phyloP scores from a whole-genome alignment of 2,888 invertebrate species.

The Volucella inflata region DNA sequence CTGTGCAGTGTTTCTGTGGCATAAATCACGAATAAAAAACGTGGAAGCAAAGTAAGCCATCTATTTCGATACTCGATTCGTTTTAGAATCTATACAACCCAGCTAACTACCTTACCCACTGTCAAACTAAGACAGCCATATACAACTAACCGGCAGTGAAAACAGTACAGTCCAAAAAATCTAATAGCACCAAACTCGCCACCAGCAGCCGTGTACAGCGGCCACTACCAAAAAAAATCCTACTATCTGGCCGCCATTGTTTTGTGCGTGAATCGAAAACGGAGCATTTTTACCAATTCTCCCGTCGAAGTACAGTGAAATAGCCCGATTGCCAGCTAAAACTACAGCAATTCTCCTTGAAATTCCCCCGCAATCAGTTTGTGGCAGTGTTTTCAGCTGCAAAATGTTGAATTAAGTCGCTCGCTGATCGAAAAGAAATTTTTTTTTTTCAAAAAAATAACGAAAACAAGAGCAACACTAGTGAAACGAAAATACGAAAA shows the following conservation, averaged over 20 bases:
- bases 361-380: constrained; percentile 7
- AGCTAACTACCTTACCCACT: constrained; percentile 54
- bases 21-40: constrained; percentile 38
- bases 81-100: constrained; percentile 22
- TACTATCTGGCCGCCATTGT: constrained; percentile 74
- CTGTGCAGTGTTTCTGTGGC: background rate
- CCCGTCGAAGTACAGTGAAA: constrained; percentile 56
- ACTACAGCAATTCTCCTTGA: constrained; percentile 17
- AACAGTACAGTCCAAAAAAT: constrained; percentile 45
- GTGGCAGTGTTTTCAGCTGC: constrained; percentile 14
- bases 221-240: constrained; percentile 70
- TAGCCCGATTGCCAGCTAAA: constrained; percentile 49
- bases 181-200: constrained; percentile 37
- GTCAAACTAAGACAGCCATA: constrained; percentile 39
- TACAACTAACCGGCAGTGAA: constrained; percentile 35
- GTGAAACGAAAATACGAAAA: constrained; percentile 65
- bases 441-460: constrained; percentile 65
- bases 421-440: constrained; percentile 24
- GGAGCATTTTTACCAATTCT: constrained; percentile 72
- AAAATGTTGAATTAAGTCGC: constrained; percentile 26
- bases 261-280: constrained; percentile 72
- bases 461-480: constrained; percentile 73
- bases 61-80: constrained; percentile 64
- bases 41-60: constrained; percentile 57
- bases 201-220: constrained; percentile 63